Conservation (phyloP, 2,797 vertebrate species). For the Notamacropus eugenii region DNA sequence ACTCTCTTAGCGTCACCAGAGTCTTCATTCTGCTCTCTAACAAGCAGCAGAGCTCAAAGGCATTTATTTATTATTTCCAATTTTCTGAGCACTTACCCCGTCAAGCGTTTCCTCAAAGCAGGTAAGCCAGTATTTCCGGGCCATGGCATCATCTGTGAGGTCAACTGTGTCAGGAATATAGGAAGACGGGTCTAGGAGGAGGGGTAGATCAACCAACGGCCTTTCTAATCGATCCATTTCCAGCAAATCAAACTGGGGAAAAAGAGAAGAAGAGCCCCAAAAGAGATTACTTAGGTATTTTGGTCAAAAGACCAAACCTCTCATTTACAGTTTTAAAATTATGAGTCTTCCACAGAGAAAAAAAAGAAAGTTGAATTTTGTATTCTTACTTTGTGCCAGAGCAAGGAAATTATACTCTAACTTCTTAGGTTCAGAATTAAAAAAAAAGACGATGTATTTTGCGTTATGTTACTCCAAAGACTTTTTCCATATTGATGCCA, state of each 20-base stretch:
- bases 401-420: background rate
- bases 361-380: background rate
- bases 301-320: no score
- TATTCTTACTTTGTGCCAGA: background rate
- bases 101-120: slow-evolving; percentile 98
- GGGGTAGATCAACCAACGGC: slow-evolving; percentile 94
- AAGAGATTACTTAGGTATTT: fast-evolving
- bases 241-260: slow-evolving; percentile 94
- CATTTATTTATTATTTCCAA: background rate
- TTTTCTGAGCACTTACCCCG: slow-evolving; percentile 86
- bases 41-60: no score
- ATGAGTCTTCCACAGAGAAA: background rate
- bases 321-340: background rate
- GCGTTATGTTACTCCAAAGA: background rate
- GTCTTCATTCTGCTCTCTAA: background rate
- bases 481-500: background rate
- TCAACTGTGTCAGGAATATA: slow-evolving; percentile 97
- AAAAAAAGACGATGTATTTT: background rate
- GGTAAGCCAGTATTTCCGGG: slow-evolving; percentile 97
- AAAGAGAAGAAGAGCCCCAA: background rate
- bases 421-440: background rate
- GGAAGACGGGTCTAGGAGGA: slow-evolving; percentile 93
- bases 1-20: background rate
- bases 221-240: slow-evolving; percentile 98
- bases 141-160: slow-evolving; percentile 93